Evolutionary conservation across 2,797 vertebrate species (phyloP), one percentile per base, ranked within the genome.

Genomic region (Uromys caudimaculatus): DNA sequence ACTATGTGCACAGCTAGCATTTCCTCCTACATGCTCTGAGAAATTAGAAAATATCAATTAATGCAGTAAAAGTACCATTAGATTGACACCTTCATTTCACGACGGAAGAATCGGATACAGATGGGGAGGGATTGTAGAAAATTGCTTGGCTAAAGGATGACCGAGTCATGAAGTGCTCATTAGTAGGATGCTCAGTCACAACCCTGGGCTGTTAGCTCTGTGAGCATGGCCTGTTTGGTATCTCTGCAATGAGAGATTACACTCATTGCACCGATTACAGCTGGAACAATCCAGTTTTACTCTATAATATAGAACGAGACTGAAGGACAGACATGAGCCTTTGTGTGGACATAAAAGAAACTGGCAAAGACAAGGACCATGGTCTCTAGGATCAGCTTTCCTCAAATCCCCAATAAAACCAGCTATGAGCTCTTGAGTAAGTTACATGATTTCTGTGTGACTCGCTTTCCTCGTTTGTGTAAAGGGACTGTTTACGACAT

Each of bases 371-470:
- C 50, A 27, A 23, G 67, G 41, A 41, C 56, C 29, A 56, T 4
- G 38, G 52, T 21, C 52, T 92, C 76, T 90, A 58, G 79, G 19
- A 86, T 82, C 54, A 41, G 62, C 9, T 60, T 73, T 8, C 41
- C 6, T 81, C 14, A 7, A 77, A 19, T 78, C 52, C 17, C 16
- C 44, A 24, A 64, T 32, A 73, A 58, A 87, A 71, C 2, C 21
- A 60, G n/a, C 71, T 47, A 4, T 29, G 75, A 71, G 24, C 87
- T 52, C 77, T 62, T 47, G 71, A 86, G 41, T 19, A 54, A 75
- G 67, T 87, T 69, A 76, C 44, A 75, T 79, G 75, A 90, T 41
- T 89, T 85, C 76, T 88, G 29, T 44, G 11, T 94, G 56, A 52
- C 56, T 92, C 58, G 35, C 6, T 85, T 84, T 85, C 62, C 81